Conservation (phyloP, 2,888 invertebrate genomes). For the Sphecodes monilicornis region DNA sequence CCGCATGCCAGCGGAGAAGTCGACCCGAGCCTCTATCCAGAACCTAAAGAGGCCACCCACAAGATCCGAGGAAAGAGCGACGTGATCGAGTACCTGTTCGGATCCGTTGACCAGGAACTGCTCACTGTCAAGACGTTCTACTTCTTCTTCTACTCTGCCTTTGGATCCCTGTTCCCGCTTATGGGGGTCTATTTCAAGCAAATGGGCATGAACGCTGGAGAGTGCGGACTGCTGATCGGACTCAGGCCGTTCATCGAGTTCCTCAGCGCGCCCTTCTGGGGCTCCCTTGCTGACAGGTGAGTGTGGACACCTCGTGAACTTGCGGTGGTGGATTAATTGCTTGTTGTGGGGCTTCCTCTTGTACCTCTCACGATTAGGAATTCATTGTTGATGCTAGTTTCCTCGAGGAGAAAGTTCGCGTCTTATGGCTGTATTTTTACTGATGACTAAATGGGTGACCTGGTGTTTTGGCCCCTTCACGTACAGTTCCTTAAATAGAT, state of each 20-base stretch:
- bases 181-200: slow-evolving; percentile 99
- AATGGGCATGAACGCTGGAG: slow-evolving; percentile 99
- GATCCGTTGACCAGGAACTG: slow-evolving; percentile 95
- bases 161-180: slow-evolving; percentile 98
- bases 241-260: slow-evolving; percentile 99
- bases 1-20: slow-evolving; percentile 94
- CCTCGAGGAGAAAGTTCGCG: background rate
- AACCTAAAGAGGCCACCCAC: slow-evolving; percentile 95
- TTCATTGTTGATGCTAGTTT: background rate
- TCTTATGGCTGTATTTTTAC: too few species aligned
- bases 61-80: slow-evolving; percentile 95
- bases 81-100: slow-evolving; percentile 92
- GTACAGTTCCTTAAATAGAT: too few species aligned
- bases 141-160: slow-evolving; percentile 99
- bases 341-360: background rate
- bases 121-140: slow-evolving; percentile 98
- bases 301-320: slow-evolving; percentile 33
- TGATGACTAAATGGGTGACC: too few species aligned
- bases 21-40: slow-evolving; percentile 92
- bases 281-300: slow-evolving; percentile 95
- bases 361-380: background rate
- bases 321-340: background rate
- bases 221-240: slow-evolving; percentile 97
- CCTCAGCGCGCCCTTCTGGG: slow-evolving; percentile 99
- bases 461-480: too few species aligned